These are phyloP conservation scores for Macrobrachium rosenbergii DNA, from an alignment of 1,140 invertebrate species.

Conservation along the genomic window DNA sequence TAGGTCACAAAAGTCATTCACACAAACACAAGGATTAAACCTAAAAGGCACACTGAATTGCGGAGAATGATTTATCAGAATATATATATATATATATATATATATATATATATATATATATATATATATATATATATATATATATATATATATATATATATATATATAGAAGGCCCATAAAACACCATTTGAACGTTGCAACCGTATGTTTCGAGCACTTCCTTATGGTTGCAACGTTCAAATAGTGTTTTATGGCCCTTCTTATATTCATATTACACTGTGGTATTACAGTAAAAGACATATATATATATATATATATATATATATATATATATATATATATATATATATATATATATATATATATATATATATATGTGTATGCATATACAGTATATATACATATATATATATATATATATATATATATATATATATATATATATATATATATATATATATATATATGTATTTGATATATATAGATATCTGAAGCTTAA, in stretches of 20 bases:
- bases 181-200: no score
- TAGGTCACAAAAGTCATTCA: no score
- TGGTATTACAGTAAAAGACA: no score
- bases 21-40: no score
- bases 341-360: conserved; percentile 1
- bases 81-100: conserved; percentile 27
- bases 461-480: conserved; percentile 21
- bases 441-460: conserved; percentile 1
- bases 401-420: neutral
- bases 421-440: neutral
- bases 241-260: no score
- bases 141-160: neutral
- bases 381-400: neutral
- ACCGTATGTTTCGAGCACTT: no score
- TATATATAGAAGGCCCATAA: neutral
- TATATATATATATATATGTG: neutral
- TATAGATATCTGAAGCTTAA: no score
- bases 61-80: no score
- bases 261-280: no score
- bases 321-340: no score
- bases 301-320: conserved; percentile 6
- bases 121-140: neutral
- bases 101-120: neutral
- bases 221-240: no score
- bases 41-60: no score